Percentiles rank a stretch among this genome's conserved stretches.
Conservation (phyloP, 1,140 invertebrate species). For the Bombus breviceps region DNA sequence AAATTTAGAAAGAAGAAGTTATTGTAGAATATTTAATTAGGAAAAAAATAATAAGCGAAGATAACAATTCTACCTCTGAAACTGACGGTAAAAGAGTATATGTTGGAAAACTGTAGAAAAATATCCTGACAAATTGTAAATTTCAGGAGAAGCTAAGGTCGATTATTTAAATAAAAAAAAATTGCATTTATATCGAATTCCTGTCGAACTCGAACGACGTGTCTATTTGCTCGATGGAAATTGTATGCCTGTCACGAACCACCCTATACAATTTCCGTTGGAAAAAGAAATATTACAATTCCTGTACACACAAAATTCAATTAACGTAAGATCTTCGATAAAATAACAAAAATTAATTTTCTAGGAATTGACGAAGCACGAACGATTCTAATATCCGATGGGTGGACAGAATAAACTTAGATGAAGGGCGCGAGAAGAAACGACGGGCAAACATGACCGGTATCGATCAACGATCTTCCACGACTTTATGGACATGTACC, state of each 20-base stretch:
- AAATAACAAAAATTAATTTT: background rate
- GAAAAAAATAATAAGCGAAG: background rate
- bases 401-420: constrained; percentile 10
- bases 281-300: background rate
- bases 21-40: no score
- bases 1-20: no score
- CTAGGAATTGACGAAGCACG: background rate
- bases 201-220: no score
- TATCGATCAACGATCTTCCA: constrained; percentile 33
- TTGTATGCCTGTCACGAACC: background rate
- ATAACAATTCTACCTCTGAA: background rate
- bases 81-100: background rate
- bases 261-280: background rate
- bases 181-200: no score
- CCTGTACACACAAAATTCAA: background rate
- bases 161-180: background rate
- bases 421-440: background rate
- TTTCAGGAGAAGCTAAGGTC: background rate
- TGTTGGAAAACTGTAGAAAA: background rate
- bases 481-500: constrained; percentile 4
- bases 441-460: background rate
- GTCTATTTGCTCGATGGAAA: background rate
- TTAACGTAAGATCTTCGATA: background rate
- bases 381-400: background rate
- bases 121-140: background rate